These are phyloP conservation scores for Pachliopta kotzebuea DNA, from an alignment of 2,888 invertebrate genomes.

Conservation along the genomic window DNA sequence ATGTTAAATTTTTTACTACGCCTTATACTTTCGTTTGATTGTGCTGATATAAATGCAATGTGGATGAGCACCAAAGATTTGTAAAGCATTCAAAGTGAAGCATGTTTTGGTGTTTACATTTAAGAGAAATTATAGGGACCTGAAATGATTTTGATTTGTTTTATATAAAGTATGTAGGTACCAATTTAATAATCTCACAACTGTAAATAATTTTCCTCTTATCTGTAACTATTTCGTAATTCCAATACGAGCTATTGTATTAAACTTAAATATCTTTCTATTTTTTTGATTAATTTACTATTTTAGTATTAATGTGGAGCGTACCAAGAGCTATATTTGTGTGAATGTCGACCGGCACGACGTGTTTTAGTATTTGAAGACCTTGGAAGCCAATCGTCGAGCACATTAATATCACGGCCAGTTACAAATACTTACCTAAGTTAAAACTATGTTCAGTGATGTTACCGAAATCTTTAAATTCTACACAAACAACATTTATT, in stretches of 20 bases:
- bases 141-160: conserved; percentile 75
- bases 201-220: conserved; percentile 60
- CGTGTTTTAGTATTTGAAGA: conserved; percentile 39
- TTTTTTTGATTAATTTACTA: conserved; percentile 66
- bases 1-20: conserved; percentile 55
- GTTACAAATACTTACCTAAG: conserved; percentile 70
- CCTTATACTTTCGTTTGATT: conserved; percentile 60
- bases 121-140: conserved; percentile 79
- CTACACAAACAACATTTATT: conserved; percentile 26
- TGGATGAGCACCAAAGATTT: conserved; percentile 80
- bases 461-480: conserved; percentile 46
- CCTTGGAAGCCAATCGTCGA: conserved; percentile 56
- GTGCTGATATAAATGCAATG: conserved; percentile 71
- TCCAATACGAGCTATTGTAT: conserved; percentile 54
- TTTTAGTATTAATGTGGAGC: conserved; percentile 60
- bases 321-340: conserved; percentile 56
- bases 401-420: conserved; percentile 73
- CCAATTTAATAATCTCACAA: conserved; percentile 77
- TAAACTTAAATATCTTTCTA: conserved; percentile 56
- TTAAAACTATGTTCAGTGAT: conserved; percentile 51
- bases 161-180: conserved; percentile 73
- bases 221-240: conserved; percentile 46
- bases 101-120: conserved; percentile 76
- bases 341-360: conserved; percentile 31
- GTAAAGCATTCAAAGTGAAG: conserved; percentile 57